Percentiles rank a stretch among this genome's conserved stretches.
phyloP scores from a whole-genome alignment of 2,113 vertebrate species.

The Acanthochromis polyacanthus region DNA sequence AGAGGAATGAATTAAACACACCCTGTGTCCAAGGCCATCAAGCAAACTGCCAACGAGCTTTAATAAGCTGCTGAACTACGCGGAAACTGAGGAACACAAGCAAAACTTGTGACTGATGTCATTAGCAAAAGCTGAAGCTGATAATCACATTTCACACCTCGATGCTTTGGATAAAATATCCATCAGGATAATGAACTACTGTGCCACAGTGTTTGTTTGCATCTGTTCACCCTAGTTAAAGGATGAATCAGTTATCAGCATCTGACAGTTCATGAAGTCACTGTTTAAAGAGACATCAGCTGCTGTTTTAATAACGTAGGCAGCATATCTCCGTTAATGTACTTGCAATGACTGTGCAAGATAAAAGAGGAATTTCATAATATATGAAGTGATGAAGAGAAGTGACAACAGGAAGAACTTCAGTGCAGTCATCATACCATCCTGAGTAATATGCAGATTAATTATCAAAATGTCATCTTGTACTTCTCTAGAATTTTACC shows the following conservation, averaged over 20 bases:
- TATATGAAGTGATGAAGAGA: too few species aligned
- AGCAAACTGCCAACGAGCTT: slow-evolving; percentile 77
- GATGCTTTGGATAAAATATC: slow-evolving; percentile 26
- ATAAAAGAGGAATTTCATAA: too few species aligned
- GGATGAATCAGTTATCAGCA: neutral
- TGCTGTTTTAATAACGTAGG: too few species aligned
- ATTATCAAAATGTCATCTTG: too few species aligned
- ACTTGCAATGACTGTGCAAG: too few species aligned
- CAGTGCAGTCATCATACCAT: too few species aligned
- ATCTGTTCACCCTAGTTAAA: slow-evolving; percentile 2
- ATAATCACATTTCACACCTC: slow-evolving; percentile 63
- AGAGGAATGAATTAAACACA: slow-evolving; percentile 69
- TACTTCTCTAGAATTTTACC: too few species aligned
- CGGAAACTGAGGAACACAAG: slow-evolving; percentile 11
- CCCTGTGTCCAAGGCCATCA: slow-evolving; percentile 67
- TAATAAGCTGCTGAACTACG: slow-evolving; percentile 70
- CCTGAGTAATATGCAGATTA: too few species aligned
- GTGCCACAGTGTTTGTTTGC: neutral
- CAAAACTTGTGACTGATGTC: slow-evolving; percentile 11
- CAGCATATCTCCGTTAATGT: too few species aligned
- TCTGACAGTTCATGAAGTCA: neutral
- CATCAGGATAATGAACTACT: slow-evolving; percentile 29
- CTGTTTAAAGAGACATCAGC: neutral
- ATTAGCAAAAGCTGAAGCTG: slow-evolving; percentile 56
- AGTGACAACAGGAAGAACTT: too few species aligned